Evolutionary conservation across 30 jellyfish, hydroid and myxozoan species (phyloP).

Genomic region (Hydractinia symbiolongicarpus): DNA sequence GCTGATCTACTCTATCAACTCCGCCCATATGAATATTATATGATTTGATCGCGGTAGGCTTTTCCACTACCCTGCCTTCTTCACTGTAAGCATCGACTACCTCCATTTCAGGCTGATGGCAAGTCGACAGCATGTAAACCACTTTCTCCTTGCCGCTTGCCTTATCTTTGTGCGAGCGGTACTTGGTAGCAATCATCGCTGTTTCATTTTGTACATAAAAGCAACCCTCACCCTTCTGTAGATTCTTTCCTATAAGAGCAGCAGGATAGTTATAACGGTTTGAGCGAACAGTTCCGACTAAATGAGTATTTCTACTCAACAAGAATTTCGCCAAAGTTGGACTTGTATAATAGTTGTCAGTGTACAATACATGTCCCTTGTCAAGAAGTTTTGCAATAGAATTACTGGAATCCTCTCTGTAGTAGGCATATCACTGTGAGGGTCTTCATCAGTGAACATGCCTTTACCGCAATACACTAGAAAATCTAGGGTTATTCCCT

Average conservation of each 20-base stretch:
- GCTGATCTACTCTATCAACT: constrained; percentile 30
- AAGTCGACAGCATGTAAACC: constrained; percentile 21
- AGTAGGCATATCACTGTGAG: constrained; percentile 14
- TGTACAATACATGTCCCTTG: constrained; percentile 22
- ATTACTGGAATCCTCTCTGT: constrained; percentile 28
- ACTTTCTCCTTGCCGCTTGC: constrained; percentile 14
- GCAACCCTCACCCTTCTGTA: neutral
- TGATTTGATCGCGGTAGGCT: constrained; percentile 4
- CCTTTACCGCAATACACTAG: constrained; percentile 32
- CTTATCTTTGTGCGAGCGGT: constrained; percentile 15
- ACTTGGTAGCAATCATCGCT: constrained; percentile 14
- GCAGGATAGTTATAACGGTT: neutral
- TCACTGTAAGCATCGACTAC: neutral
- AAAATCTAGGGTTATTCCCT: constrained; percentile 31
- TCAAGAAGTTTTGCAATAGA: constrained; percentile 21
- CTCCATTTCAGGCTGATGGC: constrained; percentile 29
- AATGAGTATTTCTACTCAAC: constrained; percentile 3
- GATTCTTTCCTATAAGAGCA: neutral
- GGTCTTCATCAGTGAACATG: constrained; percentile 12
- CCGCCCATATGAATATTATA: constrained; percentile 32
- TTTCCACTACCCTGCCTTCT: neutral
- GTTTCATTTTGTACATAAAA: neutral
- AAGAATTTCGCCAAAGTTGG: constrained; percentile 18
- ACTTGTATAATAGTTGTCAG: constrained; percentile 20
- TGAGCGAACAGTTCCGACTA: constrained; percentile 11